Evolutionary conservation across 2,888 invertebrate species (phyloP), one percentile per base, ranked within the genome.

Genomic region (Lumbricus terrestris): DNA sequence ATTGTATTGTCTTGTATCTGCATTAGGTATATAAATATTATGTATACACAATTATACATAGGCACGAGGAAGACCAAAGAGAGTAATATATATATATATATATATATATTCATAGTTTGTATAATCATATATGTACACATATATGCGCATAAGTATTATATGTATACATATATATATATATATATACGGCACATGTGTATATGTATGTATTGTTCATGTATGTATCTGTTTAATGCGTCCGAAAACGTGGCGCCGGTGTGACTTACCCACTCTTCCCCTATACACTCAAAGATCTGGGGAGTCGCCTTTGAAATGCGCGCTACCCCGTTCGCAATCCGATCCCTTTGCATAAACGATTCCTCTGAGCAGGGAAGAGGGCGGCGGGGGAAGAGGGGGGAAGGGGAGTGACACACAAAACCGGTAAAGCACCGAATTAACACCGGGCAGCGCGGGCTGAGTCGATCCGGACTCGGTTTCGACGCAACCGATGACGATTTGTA

Each of bases 241-340:
- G 69, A 69, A 69, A 69, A n/a, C 69, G 69, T 69, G 69, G 69
- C 69, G 69, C 69, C 69, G n/a, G 69, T 69, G 69, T 69, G 69
- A 69, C 69, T 69, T 69, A 69, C 69, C 69, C 69, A 29, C 29
- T n/a, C 69, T 69, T 69, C n/a, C 69, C 69, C 69, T 69, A n/a
- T n/a, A 29, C 69, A n/a, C 69, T 69, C 29, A 69, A n/a, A 69
- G 69, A 69, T 69, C 69, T 69, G 69, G 69, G 69, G 29, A 69
- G 69, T 69, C 69, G 69, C 8, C 69, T 69, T 69, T 69, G 69
- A 69, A 69, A 69, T 13, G 47, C n/a, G 69, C n/a, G 29, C 29
- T n/a, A 6, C 29, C n/a, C 69, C 69, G 69, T n/a, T 69, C 69
- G 69, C n/a, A 69, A 69, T 11, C 69, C n/a, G 69, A 69, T 3